Evolutionary conservation across 2,888 invertebrate genomes (phyloP), one percentile per base, ranked within the genome.

Genomic region (Hirtodrosophila duncani): DNA sequence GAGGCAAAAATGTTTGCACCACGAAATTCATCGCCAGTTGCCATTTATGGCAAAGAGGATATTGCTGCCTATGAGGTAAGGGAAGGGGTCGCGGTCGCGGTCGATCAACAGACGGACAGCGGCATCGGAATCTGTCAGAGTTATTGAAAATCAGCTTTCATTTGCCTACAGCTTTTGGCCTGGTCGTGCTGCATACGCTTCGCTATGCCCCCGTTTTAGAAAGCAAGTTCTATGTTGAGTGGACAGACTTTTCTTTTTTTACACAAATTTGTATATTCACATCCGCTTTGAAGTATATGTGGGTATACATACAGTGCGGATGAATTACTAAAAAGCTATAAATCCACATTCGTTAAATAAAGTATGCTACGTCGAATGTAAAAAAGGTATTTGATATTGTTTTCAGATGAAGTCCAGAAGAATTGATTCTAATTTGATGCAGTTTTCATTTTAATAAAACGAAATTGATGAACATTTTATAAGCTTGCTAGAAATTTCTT

Each of bases 61-160:
- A 56, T 86, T 46, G 87, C 87, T 50, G 86, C 87, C 63, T 84
- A 87, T 81, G 86, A 87, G 87, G 87, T 87, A 85, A 77, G 65
- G 50, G 13, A 36, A 20, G 13, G 16, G 17, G 6, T 30, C 16
- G 17, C 20, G 5, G 10, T 29, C 34, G 14, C 34, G 9, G 38
- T 43, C 34, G 33, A 30, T 23, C 5, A 33, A 27, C 26, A 18
- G 21, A 29, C 14, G n/a, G 24, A 36, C 8, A 21, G 7, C 11
- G 6, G 26, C 8, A 23, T n/a, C 11, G 18, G 14, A 31, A 16
- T 36, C 23, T 8, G 30, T 30, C 21, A 7, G 16, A 6, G 7
- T 9, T 10, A 38, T 14, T 30, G 41, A 21, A 30, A 30, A 36
- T n/a, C 57, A 59, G 50, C 56, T 56, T 56, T 56, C 59, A 58